Evolutionary conservation across 2,113 vertebrate species (phyloP).

Genomic region (Clarias macrocephalus): DNA sequence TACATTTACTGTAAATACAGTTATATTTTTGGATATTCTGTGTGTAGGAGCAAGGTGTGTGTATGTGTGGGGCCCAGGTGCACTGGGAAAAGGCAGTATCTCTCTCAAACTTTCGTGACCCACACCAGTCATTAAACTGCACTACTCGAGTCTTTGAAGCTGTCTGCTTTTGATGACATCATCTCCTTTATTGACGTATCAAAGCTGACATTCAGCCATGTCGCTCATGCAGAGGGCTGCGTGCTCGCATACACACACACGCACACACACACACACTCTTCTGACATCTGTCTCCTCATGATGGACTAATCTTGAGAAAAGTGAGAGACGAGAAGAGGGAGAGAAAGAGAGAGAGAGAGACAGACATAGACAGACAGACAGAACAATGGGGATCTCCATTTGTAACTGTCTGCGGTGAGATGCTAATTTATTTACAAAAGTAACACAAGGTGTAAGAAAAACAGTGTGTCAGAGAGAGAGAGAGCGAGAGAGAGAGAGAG

Average conservation of each 20-base stretch:
- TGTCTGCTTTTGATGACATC: slow-evolving; percentile 41
- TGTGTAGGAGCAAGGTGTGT: not conserved
- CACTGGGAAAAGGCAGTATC: not conserved
- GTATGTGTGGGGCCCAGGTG: not conserved
- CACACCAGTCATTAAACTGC: slow-evolving; percentile 30
- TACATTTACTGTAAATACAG: not conserved
- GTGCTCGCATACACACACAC: not conserved
- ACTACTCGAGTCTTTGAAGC: slow-evolving; percentile 28
- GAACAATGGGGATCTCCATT: slow-evolving; percentile 32
- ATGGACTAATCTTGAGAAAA: not conserved
- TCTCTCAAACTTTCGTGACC: not conserved
- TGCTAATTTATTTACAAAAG: slow-evolving; percentile 40
- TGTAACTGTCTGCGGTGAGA: slow-evolving; percentile 28
- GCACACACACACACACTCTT: slow-evolving; percentile 12
- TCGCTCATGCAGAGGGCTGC: not conserved
- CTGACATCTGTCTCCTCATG: not conserved
- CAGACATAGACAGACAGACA: not conserved
- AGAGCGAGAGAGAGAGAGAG: not conserved
- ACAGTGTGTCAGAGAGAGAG: not conserved
- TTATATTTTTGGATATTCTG: not conserved
- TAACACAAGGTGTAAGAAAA: slow-evolving; percentile 14
- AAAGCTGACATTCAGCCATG: slow-evolving; percentile 31
- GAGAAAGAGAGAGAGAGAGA: not conserved
- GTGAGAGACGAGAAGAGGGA: not conserved
- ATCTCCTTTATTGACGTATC: slow-evolving; percentile 16